phyloP scores from a whole-genome alignment of 1,140 invertebrate species.

The Steinernema feltiae region DNA sequence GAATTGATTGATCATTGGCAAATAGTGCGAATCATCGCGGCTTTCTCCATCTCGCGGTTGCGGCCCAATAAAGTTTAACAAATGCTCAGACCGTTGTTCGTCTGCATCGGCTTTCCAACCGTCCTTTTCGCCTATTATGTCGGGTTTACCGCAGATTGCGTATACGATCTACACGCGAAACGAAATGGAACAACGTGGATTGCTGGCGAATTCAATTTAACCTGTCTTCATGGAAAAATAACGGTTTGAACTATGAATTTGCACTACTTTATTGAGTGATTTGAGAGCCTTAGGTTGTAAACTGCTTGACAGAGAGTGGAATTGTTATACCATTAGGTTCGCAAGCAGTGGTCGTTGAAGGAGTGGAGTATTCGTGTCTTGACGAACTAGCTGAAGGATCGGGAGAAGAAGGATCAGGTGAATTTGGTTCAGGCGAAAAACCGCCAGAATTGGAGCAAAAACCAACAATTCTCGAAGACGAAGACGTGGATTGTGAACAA shows the following conservation, averaged over 20 bases:
- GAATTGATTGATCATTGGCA: not conserved
- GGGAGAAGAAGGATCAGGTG: slow-evolving; percentile 1
- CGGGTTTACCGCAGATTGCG: not conserved
- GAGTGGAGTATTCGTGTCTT: slow-evolving; percentile 20
- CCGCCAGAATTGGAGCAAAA: not conserved
- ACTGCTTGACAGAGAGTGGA: slow-evolving; percentile 36
- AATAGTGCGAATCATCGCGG: not conserved
- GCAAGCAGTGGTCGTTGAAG: slow-evolving; percentile 34
- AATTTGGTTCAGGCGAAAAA: not conserved
- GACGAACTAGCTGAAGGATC: slow-evolving; percentile 24
- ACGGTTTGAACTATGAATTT: slow-evolving; percentile 19
- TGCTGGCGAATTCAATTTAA: not conserved
- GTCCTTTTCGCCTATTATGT: not conserved
- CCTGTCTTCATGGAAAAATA: not conserved
- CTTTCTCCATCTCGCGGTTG: not conserved
- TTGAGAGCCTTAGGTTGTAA: slow-evolving; percentile 31
- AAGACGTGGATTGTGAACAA: slow-evolving; percentile 32
- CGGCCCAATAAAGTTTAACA: not conserved
- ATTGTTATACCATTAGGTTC: slow-evolving; percentile 34
- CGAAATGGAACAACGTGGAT: not conserved
- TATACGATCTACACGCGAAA: not conserved
- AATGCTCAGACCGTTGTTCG: not conserved
- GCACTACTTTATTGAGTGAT: too few relatives aligned
- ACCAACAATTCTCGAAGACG: slow-evolving; percentile 16
- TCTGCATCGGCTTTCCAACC: not conserved